Evolutionary conservation across 2,797 vertebrate genomes (phyloP).

Genomic region (Halcyon smyrnensis): DNA sequence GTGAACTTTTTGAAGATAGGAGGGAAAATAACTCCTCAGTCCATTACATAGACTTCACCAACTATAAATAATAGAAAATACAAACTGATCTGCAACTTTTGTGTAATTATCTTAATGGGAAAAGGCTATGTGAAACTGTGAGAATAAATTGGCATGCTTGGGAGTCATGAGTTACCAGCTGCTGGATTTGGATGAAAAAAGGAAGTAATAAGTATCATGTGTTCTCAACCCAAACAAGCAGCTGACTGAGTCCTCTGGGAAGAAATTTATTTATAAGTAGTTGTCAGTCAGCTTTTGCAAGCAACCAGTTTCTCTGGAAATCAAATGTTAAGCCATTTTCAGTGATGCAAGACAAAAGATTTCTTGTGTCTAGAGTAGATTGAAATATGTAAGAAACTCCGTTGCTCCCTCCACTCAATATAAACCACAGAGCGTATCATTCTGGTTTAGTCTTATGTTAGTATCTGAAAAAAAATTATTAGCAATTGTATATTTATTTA

Average conservation of each 20-base stretch:
- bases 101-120: not conserved
- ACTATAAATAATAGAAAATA: not conserved
- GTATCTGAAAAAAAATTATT: not conserved
- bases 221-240: conserved; percentile 11
- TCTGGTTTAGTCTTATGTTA: not conserved
- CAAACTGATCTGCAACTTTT: not conserved
- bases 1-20: not conserved
- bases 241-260: not conserved
- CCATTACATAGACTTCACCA: not conserved
- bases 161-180: conserved; percentile 31
- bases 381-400: not conserved
- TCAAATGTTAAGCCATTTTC: not conserved
- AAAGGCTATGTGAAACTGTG: not conserved
- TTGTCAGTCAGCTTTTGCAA: not conserved
- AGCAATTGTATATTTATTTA: not conserved
- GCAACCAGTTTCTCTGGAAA: not conserved
- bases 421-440: not conserved
- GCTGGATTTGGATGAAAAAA: not conserved
- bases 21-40: accelerated
- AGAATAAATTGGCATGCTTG: not conserved
- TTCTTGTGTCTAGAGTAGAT: not conserved
- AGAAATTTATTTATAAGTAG: not conserved
- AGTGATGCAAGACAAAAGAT: not conserved
- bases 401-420: not conserved
- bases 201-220: conserved; percentile 1